These are phyloP conservation scores for Melinaea menophilus DNA, from an alignment of 2,888 invertebrate genomes.

Conservation along the genomic window DNA sequence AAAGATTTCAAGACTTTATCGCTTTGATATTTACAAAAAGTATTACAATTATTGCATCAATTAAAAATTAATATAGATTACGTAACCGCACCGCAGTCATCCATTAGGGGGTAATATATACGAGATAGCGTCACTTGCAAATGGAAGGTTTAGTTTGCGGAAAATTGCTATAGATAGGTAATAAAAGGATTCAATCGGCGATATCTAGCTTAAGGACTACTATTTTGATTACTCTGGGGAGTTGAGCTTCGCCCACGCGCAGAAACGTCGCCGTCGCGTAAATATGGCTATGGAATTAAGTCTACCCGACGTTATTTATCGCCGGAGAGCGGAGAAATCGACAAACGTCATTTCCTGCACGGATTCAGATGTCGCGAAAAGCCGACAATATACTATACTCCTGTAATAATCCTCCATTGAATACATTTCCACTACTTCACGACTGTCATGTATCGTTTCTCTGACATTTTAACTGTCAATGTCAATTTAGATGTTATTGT, in stretches of 20 bases:
- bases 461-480: constrained; percentile 3
- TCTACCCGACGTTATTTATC: constrained; percentile 71
- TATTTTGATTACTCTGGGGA: constrained; percentile 52
- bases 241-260: constrained; percentile 43
- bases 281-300: constrained; percentile 70
- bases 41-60: constrained; percentile 25
- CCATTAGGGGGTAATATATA: constrained; percentile 19
- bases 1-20: constrained; percentile 13
- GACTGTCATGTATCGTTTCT: constrained; percentile 24
- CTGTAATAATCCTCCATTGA: constrained; percentile 60
- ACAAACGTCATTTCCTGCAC: constrained; percentile 62
- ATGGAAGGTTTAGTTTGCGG: constrained; percentile 26
- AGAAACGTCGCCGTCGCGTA: constrained; percentile 52
- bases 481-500: not conserved
- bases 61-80: constrained; percentile 25
- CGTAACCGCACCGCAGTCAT: constrained; percentile 15
- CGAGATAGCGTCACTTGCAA: constrained; percentile 28
- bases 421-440: constrained; percentile 56
- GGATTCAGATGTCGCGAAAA: constrained; percentile 47
- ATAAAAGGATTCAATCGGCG: constrained; percentile 38
- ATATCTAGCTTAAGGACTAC: constrained; percentile 50
- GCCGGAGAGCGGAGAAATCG: constrained; percentile 40
- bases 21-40: constrained; percentile 26
- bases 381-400: constrained; percentile 48
- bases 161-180: constrained; percentile 33